Evolutionary conservation across 2,888 invertebrate genomes (phyloP).

Genomic region (Patella caerulea): DNA sequence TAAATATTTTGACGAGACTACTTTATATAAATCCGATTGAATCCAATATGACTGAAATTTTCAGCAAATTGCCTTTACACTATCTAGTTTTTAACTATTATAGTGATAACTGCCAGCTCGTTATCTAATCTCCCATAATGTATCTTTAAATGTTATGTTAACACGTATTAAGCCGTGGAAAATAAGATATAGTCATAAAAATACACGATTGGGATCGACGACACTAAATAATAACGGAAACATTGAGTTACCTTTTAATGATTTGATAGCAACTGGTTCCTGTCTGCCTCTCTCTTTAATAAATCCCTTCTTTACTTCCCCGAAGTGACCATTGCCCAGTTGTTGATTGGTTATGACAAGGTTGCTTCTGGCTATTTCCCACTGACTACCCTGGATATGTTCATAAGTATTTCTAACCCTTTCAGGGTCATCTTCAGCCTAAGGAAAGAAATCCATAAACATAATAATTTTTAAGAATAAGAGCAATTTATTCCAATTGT

Average conservation of each 20-base stretch:
- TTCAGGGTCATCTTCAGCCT: slow-evolving; percentile 43
- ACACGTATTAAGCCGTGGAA: no score
- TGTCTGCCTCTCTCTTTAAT: slow-evolving; percentile 57
- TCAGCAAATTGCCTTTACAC: no score
- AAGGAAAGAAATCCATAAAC: slow-evolving; percentile 8
- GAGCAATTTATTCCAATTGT: background rate
- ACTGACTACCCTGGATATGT: slow-evolving; percentile 57
- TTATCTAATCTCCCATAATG: no score
- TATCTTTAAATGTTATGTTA: no score
- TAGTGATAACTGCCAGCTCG: no score
- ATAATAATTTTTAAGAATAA: background rate
- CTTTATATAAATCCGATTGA: no score
- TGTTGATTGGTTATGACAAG: slow-evolving; percentile 57
- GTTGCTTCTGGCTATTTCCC: slow-evolving; percentile 59
- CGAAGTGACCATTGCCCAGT: slow-evolving; percentile 64
- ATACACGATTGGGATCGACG: no score
- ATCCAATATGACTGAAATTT: no score
- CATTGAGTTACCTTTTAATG: slow-evolving; percentile 52
- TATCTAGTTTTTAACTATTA: no score
- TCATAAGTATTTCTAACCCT: slow-evolving; percentile 57
- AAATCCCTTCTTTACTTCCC: slow-evolving; percentile 61
- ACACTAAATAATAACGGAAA: no score
- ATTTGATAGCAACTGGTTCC: slow-evolving; percentile 61
- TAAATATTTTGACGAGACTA: no score
- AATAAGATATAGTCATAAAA: no score